phyloP scores from a whole-genome alignment of 1,140 invertebrate species.

The Matsumurasca onukii region DNA sequence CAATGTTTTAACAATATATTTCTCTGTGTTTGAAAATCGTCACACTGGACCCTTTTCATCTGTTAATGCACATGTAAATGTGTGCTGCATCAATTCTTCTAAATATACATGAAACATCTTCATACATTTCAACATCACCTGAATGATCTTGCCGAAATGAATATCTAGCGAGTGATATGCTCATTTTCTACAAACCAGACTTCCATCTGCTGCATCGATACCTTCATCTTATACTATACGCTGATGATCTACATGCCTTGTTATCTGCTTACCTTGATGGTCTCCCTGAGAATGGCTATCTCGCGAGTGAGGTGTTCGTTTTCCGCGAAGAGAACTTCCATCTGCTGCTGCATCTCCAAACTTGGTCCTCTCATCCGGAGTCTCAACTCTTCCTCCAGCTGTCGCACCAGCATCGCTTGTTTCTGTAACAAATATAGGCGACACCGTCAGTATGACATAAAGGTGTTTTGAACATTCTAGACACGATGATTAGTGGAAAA shows the following conservation, averaged over 20 bases:
- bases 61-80: too few species aligned
- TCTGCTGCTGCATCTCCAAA: conserved; percentile 86
- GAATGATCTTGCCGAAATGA: conserved; percentile 93
- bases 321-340: conserved; percentile 89
- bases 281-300: conserved; percentile 91
- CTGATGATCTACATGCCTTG: too few species aligned
- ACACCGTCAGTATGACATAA: too few species aligned
- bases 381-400: conserved; percentile 89
- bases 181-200: conserved; percentile 91
- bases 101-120: too few species aligned
- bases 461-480: too few species aligned
- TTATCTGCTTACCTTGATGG: conserved; percentile 91
- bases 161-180: conserved; percentile 91
- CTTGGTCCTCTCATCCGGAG: conserved; percentile 82
- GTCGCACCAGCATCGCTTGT: conserved; percentile 92
- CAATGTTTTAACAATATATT: too few species aligned
- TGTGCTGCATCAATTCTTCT: too few species aligned
- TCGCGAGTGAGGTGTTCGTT: conserved; percentile 95
- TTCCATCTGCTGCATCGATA: conserved; percentile 90
- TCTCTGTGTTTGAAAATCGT: too few species aligned
- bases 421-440: conserved; percentile 66
- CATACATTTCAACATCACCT: too few species aligned
- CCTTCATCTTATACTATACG: too few species aligned
- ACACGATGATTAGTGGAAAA: too few species aligned
- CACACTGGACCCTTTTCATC: too few species aligned